Base-by-base conservation (phyloP, 2,113 vertebrate species). In the Dermatemys mawii region DNA sequence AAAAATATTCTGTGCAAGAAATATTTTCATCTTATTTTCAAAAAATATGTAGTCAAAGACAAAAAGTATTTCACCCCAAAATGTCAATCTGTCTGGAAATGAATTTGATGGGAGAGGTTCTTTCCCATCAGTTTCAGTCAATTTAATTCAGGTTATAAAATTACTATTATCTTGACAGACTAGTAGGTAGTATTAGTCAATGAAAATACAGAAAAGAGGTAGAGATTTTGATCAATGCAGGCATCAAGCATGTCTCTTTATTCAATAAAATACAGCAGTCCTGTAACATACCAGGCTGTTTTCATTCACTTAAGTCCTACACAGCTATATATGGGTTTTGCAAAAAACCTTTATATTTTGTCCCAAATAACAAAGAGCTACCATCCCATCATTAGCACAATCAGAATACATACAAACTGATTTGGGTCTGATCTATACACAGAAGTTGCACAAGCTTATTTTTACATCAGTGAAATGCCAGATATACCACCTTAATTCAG, bases 31-130 rank as follows among this genome's bases (percentile, higher is more conserved):
- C 90, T 76, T 38, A 22, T 70, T 63, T 17, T 63, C 60, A 63
- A 63, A 60, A 63, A 21, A 75, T 79, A 78, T 80, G 94, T 84
- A 80, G 10, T 22, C 35, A 87, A 19, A 83, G 38, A 60, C 41
- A 41, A 73, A 38, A 46, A 1, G 0, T 29, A 22, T 2, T 12
- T 79, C 55, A 79, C n/a, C n/a, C 88, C 88, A 67, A 27, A 86
- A 90, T 7, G 32, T 93, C 90, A 92, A 86, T 26, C 35, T 21
- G 78, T 49, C 41, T 70, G 81, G 55, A 91, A 92, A 93, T 57
- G 2, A 84, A 78, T 46, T 70, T 81, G 87, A 87, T 78, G 44
- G 90, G 83, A 92, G 1, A 46, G 38, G 8, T 75, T 83, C 83
- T 50, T 87, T 85, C n/a, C 60, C 70, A 81, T 50, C 6, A 41